These are phyloP conservation scores for Amiota minor DNA, from an alignment of 2,888 invertebrate species.

Conservation along the genomic window DNA sequence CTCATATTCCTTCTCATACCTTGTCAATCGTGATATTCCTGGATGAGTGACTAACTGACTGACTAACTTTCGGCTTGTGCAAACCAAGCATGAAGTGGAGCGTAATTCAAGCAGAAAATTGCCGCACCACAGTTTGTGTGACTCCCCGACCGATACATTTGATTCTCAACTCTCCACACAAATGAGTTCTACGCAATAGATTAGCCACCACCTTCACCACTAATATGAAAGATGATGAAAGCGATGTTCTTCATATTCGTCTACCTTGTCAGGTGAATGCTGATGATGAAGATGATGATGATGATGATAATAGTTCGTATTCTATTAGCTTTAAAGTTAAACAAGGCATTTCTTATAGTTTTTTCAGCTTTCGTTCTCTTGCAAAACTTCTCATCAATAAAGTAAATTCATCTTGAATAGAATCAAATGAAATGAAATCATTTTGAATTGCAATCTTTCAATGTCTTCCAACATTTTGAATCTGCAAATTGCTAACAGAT, in stretches of 20 bases:
- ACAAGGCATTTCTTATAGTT: neutral
- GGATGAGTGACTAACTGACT: neutral
- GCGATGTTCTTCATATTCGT: constrained; percentile 60
- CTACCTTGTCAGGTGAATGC: constrained; percentile 21
- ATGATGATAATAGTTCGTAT: constrained; percentile 22
- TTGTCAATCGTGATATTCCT: neutral
- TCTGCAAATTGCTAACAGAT: neutral
- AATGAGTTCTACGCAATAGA: neutral
- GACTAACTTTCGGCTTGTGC: constrained; percentile 48
- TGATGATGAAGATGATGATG: constrained; percentile 29
- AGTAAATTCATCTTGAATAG: neutral
- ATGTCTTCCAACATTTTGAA: too few species aligned
- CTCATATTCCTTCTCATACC: constrained; percentile 20
- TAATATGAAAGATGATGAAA: constrained; percentile 37
- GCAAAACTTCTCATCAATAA: neutral
- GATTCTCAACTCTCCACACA: neutral
- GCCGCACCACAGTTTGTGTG: constrained; percentile 50
- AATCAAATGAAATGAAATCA: neutral
- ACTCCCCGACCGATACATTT: neutral
- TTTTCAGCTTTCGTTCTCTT: constrained; percentile 23
- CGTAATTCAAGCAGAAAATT: constrained; percentile 71
- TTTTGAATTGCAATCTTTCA: too few species aligned
- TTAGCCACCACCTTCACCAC: constrained; percentile 5
- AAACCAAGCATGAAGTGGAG: constrained; percentile 68
- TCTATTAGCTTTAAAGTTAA: constrained; percentile 47